Percentiles rank a stretch among this genome's conserved stretches.
Evolutionary conservation across 2,888 invertebrate genomes (phyloP).

Genomic region (Craniophora ligustri): DNA sequence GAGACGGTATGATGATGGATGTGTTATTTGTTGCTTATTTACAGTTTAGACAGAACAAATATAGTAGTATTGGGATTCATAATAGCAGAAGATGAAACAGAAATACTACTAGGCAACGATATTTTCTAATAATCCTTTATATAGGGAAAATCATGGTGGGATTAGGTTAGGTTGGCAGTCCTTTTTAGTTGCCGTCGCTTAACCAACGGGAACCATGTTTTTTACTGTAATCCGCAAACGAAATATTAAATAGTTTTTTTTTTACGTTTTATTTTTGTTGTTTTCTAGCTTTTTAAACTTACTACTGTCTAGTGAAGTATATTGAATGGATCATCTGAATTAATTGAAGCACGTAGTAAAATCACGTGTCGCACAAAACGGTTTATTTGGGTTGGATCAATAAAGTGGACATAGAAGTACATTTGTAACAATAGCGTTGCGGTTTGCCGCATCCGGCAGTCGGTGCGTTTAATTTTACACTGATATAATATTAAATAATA

Average conservation of each 20-base stretch:
- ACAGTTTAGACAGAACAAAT: conserved; percentile 15
- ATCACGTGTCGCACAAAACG: conserved; percentile 14
- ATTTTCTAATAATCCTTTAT: too few species aligned
- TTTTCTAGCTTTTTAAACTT: not conserved
- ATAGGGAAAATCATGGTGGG: too few species aligned
- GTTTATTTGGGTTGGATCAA: conserved; percentile 7
- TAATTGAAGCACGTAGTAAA: not conserved
- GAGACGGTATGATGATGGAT: conserved; percentile 23
- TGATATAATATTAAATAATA: too few species aligned
- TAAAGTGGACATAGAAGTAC: conserved; percentile 19
- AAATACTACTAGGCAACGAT: too few species aligned
- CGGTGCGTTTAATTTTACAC: not conserved
- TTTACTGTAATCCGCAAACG: too few species aligned
- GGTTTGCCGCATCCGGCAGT: conserved; percentile 35
- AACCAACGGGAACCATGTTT: too few species aligned
- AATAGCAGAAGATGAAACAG: not conserved
- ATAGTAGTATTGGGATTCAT: not conserved
- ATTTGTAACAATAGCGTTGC: conserved; percentile 29
- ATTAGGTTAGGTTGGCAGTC: too few species aligned
- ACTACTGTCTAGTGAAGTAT: too few species aligned
- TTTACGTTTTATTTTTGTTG: too few species aligned
- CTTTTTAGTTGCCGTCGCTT: too few species aligned
- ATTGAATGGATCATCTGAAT: not conserved
- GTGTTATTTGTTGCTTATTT: conserved; percentile 6
- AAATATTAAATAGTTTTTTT: too few species aligned